Base-by-base conservation (phyloP, 2,113 vertebrate genomes). In the Ascaphus truei region DNA sequence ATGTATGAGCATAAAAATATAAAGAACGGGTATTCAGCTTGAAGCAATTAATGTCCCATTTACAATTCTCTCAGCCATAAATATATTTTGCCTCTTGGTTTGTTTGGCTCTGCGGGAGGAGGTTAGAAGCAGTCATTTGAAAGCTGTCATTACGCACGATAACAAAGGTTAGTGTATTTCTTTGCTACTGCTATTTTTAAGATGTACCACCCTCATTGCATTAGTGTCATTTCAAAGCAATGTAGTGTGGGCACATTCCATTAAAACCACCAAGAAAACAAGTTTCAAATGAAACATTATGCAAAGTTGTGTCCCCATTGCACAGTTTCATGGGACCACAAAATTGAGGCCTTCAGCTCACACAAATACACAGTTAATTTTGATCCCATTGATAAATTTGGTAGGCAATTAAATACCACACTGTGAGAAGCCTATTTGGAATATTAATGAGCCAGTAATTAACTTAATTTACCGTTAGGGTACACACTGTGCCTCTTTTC, bases 141-240 rank as follows among this genome's bases (percentile, higher is more conserved):
- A 58, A 23, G 31, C 65, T 68, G 65, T 68, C 65, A 68, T 58
- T 68, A 48, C 39, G 15, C 29, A 7, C 11, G 33, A 68, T 58
- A 68, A 68, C 65, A 68, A 68, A 68, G 22, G 20, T 48, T n/a
- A 16, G 41, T 57, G 65, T 48, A 58, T 31, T 58, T 58, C 39
- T 68, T 15, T 45, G 27, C 52, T 23, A 36, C 25, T 20, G 53
- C 22, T 58, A 68, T 68, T 68, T 68, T 37, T 58, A 36, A 47
- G 65, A 18, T 8, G 22, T 68, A 6, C 41, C 39, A 57, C 65
- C 65, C 37, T 18, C 9, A 18, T 18, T 20, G 34, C 2, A 4
- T 6, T 6, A 16, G 29, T 57, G 53, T 48, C 62, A 30, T 41
- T 39, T 41, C 5, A 36, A 55, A n/a, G 33, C 50, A 16, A 48